Evolutionary conservation across 2,888 invertebrate species (phyloP).

Genomic region (Apodemia mormo): DNA sequence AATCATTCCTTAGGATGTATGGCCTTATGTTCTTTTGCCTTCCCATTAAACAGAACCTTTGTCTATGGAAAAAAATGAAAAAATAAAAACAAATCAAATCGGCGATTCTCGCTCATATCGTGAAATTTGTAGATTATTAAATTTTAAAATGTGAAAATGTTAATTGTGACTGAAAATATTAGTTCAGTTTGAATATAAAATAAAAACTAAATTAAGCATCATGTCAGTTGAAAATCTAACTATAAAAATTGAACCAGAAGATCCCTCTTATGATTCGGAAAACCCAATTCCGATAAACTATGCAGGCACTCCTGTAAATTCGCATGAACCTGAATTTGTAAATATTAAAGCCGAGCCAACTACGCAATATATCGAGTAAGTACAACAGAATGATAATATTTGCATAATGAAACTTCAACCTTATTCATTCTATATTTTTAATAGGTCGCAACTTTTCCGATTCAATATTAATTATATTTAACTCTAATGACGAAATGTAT

Average conservation of each 20-base stretch:
- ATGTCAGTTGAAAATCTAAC: conserved; percentile 16
- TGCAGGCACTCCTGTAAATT: not conserved
- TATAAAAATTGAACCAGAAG: conserved; percentile 19
- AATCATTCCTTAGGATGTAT: too few species aligned
- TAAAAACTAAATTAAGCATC: not conserved
- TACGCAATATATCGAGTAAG: conserved; percentile 5
- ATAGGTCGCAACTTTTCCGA: too few species aligned
- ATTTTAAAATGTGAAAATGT: conserved; percentile 1
- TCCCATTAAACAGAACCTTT: too few species aligned
- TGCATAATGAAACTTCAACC: too few species aligned
- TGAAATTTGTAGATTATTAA: not conserved
- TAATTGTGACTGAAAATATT: not conserved
- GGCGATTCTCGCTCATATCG: not conserved
- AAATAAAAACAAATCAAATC: conserved; percentile 7
- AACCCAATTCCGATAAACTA: not conserved
- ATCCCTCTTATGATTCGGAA: not conserved
- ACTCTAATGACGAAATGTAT: too few species aligned
- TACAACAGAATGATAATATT: not conserved
- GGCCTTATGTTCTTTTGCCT: too few species aligned
- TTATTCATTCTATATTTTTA: too few species aligned
- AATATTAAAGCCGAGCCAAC: conserved; percentile 1
- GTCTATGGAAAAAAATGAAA: not conserved
- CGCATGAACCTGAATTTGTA: not conserved
- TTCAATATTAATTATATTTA: too few species aligned
- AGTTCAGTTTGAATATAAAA: not conserved